Conservation (phyloP, 2,888 invertebrate species). For the Xestobium rufovillosum region DNA sequence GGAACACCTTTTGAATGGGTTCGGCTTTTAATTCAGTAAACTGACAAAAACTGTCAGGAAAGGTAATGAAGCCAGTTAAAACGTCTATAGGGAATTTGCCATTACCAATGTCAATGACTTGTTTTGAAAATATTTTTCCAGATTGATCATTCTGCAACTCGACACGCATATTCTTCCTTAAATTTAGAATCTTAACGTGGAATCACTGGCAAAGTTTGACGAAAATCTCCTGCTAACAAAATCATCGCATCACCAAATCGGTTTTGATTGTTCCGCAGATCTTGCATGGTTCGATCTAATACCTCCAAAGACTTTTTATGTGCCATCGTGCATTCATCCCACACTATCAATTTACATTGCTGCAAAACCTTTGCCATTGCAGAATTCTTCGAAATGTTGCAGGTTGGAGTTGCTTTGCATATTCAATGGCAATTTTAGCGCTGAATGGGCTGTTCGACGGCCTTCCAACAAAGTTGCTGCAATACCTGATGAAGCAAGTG, state of each 20-base stretch:
- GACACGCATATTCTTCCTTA: slow-evolving; percentile 29
- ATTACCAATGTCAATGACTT: slow-evolving; percentile 31
- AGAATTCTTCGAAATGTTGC: slow-evolving; percentile 27
- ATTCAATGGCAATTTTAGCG: slow-evolving; percentile 32
- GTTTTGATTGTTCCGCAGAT: slow-evolving; percentile 17
- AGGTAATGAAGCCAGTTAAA: slow-evolving; percentile 4
- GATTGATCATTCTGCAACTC: slow-evolving; percentile 26
- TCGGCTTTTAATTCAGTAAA: slow-evolving; percentile 18
- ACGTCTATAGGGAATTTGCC: slow-evolving; percentile 25
- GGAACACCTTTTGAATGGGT: slow-evolving; percentile 25
- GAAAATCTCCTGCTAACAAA: slow-evolving; percentile 33
- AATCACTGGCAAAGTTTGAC: slow-evolving; percentile 33
- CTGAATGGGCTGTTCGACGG: slow-evolving; percentile 37
- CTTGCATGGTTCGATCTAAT: too few species aligned
- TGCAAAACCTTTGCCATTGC: slow-evolving; percentile 28
- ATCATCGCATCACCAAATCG: slow-evolving; percentile 30
- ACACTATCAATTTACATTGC: slow-evolving; percentile 19
- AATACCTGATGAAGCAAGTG: slow-evolving; percentile 40
- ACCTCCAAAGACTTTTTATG: too few species aligned
- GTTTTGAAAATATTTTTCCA: slow-evolving; percentile 26
- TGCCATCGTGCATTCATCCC: slow-evolving; percentile 16
- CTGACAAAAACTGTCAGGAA: slow-evolving; percentile 3
- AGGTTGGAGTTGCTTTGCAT: slow-evolving; percentile 27
- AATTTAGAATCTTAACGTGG: slow-evolving; percentile 26
- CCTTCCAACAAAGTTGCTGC: slow-evolving; percentile 38